Percentiles rank a stretch among this genome's conserved stretches.
Evolutionary conservation across 2,113 vertebrate genomes (phyloP).

Genomic region (Melanerpes aurifrons): DNA sequence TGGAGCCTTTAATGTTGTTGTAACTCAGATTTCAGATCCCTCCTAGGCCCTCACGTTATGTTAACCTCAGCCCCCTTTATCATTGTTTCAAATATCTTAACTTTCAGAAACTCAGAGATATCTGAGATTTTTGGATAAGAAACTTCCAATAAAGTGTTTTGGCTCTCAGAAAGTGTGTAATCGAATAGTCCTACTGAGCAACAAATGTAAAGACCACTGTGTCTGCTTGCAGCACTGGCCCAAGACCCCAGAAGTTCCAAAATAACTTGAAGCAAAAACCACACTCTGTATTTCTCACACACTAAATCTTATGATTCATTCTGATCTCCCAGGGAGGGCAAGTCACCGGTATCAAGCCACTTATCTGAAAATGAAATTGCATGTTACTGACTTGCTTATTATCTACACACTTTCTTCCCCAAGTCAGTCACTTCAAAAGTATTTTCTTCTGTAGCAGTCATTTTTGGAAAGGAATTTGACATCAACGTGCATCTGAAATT

Average conservation of each 20-base stretch:
- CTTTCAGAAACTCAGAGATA: neutral
- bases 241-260: neutral
- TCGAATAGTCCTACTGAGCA: neutral
- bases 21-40: neutral
- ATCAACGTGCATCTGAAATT: constrained; percentile 3
- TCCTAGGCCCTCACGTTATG: neutral
- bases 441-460: constrained; percentile 19
- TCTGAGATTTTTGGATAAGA: neutral
- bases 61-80: constrained; percentile 24
- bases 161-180: neutral
- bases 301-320: neutral
- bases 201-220: neutral
- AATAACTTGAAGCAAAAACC: neutral
- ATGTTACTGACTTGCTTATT: neutral
- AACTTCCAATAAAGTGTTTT: neutral
- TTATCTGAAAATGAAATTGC: constrained; percentile 34
- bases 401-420: neutral
- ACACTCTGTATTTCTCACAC: neutral
- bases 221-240: neutral
- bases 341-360: constrained; percentile 1
- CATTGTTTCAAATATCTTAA: neutral
- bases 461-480: constrained; percentile 16
- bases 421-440: neutral
- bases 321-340: neutral
- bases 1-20: neutral